Evolutionary conservation across 1,140 invertebrate genomes (phyloP), one percentile per base, ranked within the genome.

Genomic region (Oscheius sp.): DNA sequence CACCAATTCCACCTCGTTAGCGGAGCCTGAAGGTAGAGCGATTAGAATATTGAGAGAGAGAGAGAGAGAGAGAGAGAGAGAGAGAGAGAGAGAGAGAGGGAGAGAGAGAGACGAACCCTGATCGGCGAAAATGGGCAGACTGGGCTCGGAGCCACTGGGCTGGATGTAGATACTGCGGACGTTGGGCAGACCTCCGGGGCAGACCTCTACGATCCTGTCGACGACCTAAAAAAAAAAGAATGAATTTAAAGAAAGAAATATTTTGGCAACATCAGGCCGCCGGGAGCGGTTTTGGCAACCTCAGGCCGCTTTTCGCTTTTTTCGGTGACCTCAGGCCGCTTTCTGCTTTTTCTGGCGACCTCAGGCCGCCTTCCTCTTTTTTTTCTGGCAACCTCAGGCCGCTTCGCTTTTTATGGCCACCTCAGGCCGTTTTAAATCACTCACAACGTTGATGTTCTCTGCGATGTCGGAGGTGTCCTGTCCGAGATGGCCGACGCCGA

Each of bases 131-230:
- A 77, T 73, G 35, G 76, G 76, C 15, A 77, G 74, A 13, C 68
- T 74, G 18, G 76, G 76, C 2, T 35, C 46, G 2, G 29, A 32
- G 26, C 20, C 35, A 32, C 42, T 46, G 2, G 68, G 28, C 26
- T 74, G 34, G n/a, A 77, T 23, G 59, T 73, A 76, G 32, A 77
- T 49, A 23, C 42, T 71, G 23, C 75, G 66, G 20, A 77, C 34
- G 58, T 77, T 77, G 59, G 34, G 34, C 28, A 72, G 55, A 29
- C 76, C 76, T 15, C 76, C 76, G 1, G 76, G 76, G 46, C 73
- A 76, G 7, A 34, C 49, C 20, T 63, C 28, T n/a, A 35, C 61
- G 4, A 77, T 65, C 63, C 69, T 64, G 13, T 58, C 55, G 2
- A 77, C 64, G 13, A 49, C 61, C 55, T 75, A 29, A 36, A 63